Percentiles rank a stretch among this genome's conserved stretches.
phyloP scores from a whole-genome alignment of 2,113 vertebrate genomes.

The Balaenoptera acutorostrata region DNA sequence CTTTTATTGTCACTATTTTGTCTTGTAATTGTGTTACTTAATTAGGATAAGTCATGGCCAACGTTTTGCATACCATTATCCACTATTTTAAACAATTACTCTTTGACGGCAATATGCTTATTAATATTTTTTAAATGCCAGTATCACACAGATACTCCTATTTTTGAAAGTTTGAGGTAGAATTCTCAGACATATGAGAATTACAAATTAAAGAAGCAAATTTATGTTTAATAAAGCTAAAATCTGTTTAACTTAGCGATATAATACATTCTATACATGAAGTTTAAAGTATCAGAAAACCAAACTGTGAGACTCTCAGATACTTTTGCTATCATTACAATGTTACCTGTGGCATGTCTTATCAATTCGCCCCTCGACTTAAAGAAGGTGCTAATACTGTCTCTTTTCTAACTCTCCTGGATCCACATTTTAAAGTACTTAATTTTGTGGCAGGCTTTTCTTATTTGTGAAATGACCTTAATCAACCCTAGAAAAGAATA shows the following conservation, averaged over 20 bases:
- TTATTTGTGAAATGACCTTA: background rate
- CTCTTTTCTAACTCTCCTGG: background rate
- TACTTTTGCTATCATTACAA: background rate
- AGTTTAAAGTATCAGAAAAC: background rate
- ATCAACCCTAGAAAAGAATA: background rate
- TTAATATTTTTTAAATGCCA: slow-evolving; percentile 43
- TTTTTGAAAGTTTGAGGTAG: slow-evolving; percentile 31
- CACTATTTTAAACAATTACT: slow-evolving; percentile 43
- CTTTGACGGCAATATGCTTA: slow-evolving; percentile 44
- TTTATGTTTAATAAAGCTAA: background rate
- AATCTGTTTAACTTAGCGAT: background rate
- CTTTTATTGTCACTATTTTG: slow-evolving; percentile 46
- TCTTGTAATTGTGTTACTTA: slow-evolving; percentile 50
- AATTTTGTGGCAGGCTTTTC: background rate
- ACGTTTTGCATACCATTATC: slow-evolving; percentile 34
- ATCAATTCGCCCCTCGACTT: background rate
- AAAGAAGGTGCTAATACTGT: background rate
- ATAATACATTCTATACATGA: background rate
- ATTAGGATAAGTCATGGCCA: slow-evolving; percentile 63
- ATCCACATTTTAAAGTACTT: background rate
- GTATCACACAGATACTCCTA: background rate
- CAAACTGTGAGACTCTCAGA: background rate
- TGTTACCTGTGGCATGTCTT: background rate
- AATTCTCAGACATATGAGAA: slow-evolving; percentile 36
- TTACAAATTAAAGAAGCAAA: background rate